Evolutionary conservation across 2,888 invertebrate genomes (phyloP).

Genomic region (Sarcophaga carnaria): DNA sequence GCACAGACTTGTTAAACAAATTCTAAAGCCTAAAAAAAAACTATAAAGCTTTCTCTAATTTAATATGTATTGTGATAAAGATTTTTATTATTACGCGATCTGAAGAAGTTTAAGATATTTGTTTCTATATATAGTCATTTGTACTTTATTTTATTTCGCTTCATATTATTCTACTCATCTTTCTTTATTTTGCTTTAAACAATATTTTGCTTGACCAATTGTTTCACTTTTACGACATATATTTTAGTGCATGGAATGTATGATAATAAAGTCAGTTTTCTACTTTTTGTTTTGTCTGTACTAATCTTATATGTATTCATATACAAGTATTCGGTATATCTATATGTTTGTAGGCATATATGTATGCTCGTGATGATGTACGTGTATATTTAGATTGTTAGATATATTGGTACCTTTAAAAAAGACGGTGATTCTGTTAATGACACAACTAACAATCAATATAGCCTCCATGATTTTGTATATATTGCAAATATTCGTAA

Average conservation of each 20-base stretch:
- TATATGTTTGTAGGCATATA: conserved; percentile 1
- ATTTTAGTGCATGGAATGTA: conserved; percentile 12
- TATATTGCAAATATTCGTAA: conserved; percentile 25
- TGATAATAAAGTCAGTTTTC: conserved; percentile 49
- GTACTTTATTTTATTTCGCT: too few species aligned
- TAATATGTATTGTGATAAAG: too few species aligned
- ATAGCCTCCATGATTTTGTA: neutral
- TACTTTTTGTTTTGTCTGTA: conserved; percentile 62
- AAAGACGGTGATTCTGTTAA: conserved; percentile 51
- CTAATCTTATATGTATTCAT: conserved; percentile 14
- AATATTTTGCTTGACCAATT: conserved; percentile 34
- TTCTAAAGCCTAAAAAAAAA: too few species aligned
- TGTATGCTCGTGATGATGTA: neutral
- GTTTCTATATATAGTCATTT: too few species aligned
- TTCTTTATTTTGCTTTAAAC: neutral
- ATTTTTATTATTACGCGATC: too few species aligned
- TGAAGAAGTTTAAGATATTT: too few species aligned
- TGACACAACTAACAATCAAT: conserved; percentile 24
- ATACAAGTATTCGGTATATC: neutral
- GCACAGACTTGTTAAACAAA: too few species aligned
- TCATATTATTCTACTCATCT: neutral
- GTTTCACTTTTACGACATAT: conserved; percentile 8
- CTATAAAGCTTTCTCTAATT: too few species aligned
- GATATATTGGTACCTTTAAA: conserved; percentile 41
- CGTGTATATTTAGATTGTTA: conserved; percentile 10